Base-by-base conservation (phyloP, 2,888 invertebrate species). In the Acanthoscelides obtectus region DNA sequence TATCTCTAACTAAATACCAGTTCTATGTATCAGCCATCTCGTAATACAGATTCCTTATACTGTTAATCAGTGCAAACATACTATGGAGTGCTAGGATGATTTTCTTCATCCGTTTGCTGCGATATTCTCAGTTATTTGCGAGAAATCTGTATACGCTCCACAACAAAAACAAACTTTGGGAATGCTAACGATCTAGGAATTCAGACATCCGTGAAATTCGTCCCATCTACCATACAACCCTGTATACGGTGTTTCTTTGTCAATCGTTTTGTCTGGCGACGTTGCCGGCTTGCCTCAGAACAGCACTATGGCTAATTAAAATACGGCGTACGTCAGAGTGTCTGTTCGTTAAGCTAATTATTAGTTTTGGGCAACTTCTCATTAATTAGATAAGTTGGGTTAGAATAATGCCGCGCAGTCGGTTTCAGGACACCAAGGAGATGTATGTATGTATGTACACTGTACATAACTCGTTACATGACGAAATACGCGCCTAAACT, bases 311-410 rank as follows among this genome's bases (percentile, higher is more conserved):
- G 19, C 66, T 66, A 66, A 66, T 66, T 66, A 66, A 66, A 66
- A 22, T 66, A 22, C 66, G 19, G 20, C 5, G 21, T 22, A 20
- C 66, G 66, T 6, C 66, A 75, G 76, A 76, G 75, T 76, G 74
- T 69, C 75, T 77, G 79, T 78, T 77, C 78, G 77, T 79, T 79
- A 78, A 77, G 77, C 77, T 79, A 79, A 79, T 79, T 79, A 79
- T 78, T 79, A 79, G 79, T 79, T 79, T 78, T 77, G 78, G 76
- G 74, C 75, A 78, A 79, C 78, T 79, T 77, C 74, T 72, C 75
- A 75, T 78, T 78, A 79, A 78, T 79, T 78, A 76, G 77, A 77
- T 77, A 78, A 78, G 74, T 79, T 78, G 73, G 77, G 76, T 78
- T 76, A 77, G 76, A 73, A 78, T 76, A 79, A 77, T 77, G 22